These are phyloP conservation scores for Phrixothrix hirtus DNA, from an alignment of 2,888 invertebrate species.

Conservation along the genomic window DNA sequence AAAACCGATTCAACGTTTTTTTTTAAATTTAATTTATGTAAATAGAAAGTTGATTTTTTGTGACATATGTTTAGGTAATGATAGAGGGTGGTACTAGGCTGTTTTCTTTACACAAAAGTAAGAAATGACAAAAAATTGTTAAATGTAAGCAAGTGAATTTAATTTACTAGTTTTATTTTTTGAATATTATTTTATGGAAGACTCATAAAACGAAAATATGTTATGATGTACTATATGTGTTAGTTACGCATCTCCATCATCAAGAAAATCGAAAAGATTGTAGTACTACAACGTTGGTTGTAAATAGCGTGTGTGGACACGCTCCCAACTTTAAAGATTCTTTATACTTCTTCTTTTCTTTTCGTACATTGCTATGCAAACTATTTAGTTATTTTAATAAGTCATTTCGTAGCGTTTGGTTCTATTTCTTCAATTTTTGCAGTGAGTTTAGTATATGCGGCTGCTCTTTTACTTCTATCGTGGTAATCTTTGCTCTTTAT, in stretches of 20 bases:
- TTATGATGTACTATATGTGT: no score
- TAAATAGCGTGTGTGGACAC: constrained; percentile 6
- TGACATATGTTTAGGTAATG: no score
- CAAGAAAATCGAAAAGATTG: constrained; percentile 4
- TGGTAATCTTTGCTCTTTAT: constrained; percentile 6
- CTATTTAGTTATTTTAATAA: constrained; percentile 31
- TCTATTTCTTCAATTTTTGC: constrained; percentile 5
- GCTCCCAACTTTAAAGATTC: constrained; percentile 5
- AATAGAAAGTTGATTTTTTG: no score
- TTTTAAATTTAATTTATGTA: no score
- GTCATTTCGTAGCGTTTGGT: constrained; percentile 18
- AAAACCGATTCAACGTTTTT: no score
- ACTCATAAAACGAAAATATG: no score
- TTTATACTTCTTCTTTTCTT: constrained; percentile 10
- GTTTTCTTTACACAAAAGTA: background rate
- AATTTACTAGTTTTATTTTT: no score
- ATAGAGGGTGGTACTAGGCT: no score
- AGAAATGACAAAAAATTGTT: no score
- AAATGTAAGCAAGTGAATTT: no score
- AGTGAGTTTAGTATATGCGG: constrained; percentile 3
- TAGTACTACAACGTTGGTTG: constrained; percentile 6
- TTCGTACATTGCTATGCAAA: constrained; percentile 29
- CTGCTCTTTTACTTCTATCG: background rate
- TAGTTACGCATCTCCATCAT: constrained; percentile 7
- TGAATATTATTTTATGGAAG: no score